phyloP scores from a whole-genome alignment of 2,888 invertebrate genomes.

The Folsomia candida region DNA sequence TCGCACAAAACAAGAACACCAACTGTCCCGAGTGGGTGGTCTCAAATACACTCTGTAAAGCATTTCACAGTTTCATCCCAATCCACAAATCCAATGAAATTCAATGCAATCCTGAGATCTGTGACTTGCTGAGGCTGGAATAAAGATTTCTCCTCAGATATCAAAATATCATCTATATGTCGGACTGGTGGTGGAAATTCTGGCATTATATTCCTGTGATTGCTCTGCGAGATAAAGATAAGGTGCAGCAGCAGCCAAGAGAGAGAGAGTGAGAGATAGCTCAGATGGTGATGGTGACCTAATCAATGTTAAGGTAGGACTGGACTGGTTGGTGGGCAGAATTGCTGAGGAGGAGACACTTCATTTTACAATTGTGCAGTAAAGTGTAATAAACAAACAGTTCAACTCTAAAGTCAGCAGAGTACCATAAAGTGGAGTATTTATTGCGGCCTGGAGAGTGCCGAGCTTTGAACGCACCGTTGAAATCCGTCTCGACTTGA shows the following conservation, averaged over 20 bases:
- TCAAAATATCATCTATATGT: neutral
- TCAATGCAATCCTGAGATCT: constrained; percentile 5
- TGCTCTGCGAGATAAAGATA: neutral
- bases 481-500: neutral
- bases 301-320: neutral
- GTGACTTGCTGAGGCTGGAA: neutral
- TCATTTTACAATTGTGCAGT: constrained; percentile 5
- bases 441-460: neutral
- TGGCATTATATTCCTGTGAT: neutral
- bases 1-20: neutral
- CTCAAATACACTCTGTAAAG: neutral
- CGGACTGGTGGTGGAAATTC: neutral
- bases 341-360: neutral
- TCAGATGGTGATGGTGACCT: neutral
- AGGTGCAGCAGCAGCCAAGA: neutral
- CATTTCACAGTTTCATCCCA: neutral
- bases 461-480: neutral
- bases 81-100: constrained; percentile 3
- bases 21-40: constrained; percentile 17
- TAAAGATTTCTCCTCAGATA: constrained; percentile 1
- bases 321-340: neutral
- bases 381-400: constrained; percentile 1
- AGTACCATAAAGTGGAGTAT: neutral
- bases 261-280: neutral
- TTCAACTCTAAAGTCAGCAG: neutral